phyloP scores from a whole-genome alignment of 2,888 invertebrate genomes.

The Clunio marinus region DNA sequence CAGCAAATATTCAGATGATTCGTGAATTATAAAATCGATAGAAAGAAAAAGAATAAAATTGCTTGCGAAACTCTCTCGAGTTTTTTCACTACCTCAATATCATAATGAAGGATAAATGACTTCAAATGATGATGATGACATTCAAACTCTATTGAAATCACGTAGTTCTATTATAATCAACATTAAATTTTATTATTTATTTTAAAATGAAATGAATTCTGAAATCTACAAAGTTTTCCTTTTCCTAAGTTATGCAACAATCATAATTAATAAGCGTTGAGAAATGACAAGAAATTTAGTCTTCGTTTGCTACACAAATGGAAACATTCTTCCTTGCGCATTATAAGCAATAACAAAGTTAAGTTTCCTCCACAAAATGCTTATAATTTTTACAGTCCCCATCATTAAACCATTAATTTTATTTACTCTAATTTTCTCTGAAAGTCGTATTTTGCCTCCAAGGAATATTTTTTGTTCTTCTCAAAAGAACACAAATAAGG shows the following conservation, averaged over 20 bases:
- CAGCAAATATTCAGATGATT: neutral
- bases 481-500: neutral
- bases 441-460: neutral
- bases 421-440: neutral
- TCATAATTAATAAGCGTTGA: too few relatives aligned
- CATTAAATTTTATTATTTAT: slow-evolving; percentile 5
- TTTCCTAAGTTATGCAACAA: too few relatives aligned
- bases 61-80: too few relatives aligned
- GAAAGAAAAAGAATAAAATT: too few relatives aligned
- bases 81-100: neutral
- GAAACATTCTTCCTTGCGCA: too few relatives aligned
- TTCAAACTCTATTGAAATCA: too few relatives aligned
- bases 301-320: too few relatives aligned
- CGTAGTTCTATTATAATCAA: neutral
- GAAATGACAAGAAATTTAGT: too few relatives aligned
- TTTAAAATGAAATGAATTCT: too few relatives aligned
- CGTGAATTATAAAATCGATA: slow-evolving; percentile 2
- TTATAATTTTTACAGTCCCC: neutral
- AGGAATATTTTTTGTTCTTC: neutral
- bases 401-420: neutral
- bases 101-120: neutral
- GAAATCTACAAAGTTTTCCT: too few relatives aligned
- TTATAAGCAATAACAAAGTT: too few relatives aligned
- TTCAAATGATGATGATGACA: slow-evolving; percentile 19
- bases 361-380: too few relatives aligned